These are phyloP conservation scores for Ophion ventricosus DNA, from an alignment of 2,888 invertebrate species.

Conservation along the genomic window DNA sequence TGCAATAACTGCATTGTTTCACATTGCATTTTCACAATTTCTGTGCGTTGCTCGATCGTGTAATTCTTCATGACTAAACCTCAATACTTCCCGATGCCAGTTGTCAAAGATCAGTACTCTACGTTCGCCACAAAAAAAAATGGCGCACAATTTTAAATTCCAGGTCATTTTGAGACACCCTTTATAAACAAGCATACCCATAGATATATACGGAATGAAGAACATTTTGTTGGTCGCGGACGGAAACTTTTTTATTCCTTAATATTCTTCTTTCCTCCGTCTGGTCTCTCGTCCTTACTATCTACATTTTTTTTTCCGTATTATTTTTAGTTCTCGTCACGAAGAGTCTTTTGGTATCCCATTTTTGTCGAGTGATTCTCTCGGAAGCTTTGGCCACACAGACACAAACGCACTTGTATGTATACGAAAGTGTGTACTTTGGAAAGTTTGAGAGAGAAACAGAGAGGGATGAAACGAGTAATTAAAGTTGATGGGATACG, in stretches of 20 bases:
- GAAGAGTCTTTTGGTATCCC: conserved; percentile 50
- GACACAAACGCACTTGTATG: conserved; percentile 4
- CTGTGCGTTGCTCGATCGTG: too few species aligned
- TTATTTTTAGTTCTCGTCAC: conserved; percentile 52
- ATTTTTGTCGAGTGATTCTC: conserved; percentile 51
- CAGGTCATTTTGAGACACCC: neutral
- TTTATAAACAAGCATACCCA: neutral
- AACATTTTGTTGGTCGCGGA: conserved; percentile 36
- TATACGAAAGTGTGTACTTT: conserved; percentile 26
- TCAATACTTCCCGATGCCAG: too few species aligned
- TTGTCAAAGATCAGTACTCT: too few species aligned
- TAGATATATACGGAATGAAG: conserved; percentile 3
- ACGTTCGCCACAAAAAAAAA: too few species aligned
- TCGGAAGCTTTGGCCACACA: conserved; percentile 19
- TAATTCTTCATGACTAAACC: too few species aligned
- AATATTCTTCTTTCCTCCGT: conserved; percentile 49
- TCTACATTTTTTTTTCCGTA: conserved; percentile 16
- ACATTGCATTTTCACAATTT: too few species aligned
- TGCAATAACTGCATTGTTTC: too few species aligned
- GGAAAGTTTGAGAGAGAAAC: conserved; percentile 12
- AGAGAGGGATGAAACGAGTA: conserved; percentile 37
- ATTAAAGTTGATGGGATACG: conserved; percentile 40
- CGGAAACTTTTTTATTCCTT: conserved; percentile 58
- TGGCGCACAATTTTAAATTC: too few species aligned
- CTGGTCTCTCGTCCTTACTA: conserved; percentile 34